phyloP scores from a whole-genome alignment of 2,888 invertebrate species.

The Lithophane ornitopus region DNA sequence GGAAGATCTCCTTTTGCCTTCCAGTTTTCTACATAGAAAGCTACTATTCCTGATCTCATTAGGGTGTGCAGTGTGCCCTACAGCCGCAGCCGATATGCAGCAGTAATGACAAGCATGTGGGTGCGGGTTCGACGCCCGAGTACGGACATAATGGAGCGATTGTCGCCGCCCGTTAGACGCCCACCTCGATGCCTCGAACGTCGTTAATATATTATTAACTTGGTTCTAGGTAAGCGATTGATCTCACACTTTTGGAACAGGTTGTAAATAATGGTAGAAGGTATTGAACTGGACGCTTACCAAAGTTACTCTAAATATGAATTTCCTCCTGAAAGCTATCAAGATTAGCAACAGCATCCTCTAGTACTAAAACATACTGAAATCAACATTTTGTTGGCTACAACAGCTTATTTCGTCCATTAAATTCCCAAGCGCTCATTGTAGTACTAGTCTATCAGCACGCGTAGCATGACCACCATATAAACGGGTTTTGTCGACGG shows the following conservation, averaged over 20 bases:
- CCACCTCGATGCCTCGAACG: slow-evolving; percentile 71
- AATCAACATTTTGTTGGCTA: too few species aligned
- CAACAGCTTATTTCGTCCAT: too few species aligned
- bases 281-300: neutral
- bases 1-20: neutral
- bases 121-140: slow-evolving; percentile 85
- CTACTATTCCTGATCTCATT: slow-evolving; percentile 51
- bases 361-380: neutral
- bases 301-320: too few species aligned
- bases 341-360: neutral
- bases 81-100: slow-evolving; percentile 56
- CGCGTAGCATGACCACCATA: too few species aligned
- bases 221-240: slow-evolving; percentile 58
- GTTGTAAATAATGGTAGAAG: slow-evolving; percentile 25
- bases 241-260: slow-evolving; percentile 44
- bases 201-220: slow-evolving; percentile 67
- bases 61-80: slow-evolving; percentile 57
- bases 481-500: too few species aligned
- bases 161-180: slow-evolving; percentile 81
- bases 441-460: neutral
- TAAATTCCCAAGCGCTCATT: neutral
- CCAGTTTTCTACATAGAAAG: slow-evolving; percentile 29
- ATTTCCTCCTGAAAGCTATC: too few species aligned
- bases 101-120: slow-evolving; percentile 80
- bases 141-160: slow-evolving; percentile 83